These are phyloP conservation scores for Hemithea aestivaria DNA, from an alignment of 2,888 invertebrate genomes.

Conservation along the genomic window DNA sequence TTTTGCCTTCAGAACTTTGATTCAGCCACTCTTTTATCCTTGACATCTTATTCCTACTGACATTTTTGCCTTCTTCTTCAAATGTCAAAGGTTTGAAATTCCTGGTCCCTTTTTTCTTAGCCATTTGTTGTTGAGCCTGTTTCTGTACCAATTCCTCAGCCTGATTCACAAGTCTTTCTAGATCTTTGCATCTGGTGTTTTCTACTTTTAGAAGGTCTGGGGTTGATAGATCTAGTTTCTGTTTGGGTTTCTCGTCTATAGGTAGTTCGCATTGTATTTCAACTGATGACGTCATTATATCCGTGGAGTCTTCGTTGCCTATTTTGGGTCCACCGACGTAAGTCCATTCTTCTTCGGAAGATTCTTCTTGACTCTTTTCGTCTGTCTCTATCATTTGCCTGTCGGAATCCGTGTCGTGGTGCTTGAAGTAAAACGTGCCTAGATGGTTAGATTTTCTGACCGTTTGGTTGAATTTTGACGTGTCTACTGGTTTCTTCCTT, in stretches of 20 bases:
- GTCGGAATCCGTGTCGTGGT: constrained; percentile 92
- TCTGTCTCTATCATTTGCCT: constrained; percentile 79
- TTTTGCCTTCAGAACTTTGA: constrained; percentile 68
- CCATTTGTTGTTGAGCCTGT: constrained; percentile 63
- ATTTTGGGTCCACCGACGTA: constrained; percentile 76
- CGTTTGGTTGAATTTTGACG: constrained; percentile 83
- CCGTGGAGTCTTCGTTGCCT: constrained; percentile 67
- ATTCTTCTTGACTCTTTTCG: constrained; percentile 69
- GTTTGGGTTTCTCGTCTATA: constrained; percentile 45
- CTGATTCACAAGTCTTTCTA: constrained; percentile 87
- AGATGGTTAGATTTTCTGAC: constrained; percentile 89
- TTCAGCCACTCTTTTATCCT: constrained; percentile 86
- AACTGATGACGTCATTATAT: constrained; percentile 74
- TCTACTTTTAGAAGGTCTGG: constrained; percentile 70
- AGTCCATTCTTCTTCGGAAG: constrained; percentile 82
- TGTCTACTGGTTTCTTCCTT: constrained; percentile 75
- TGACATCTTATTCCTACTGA: constrained; percentile 80
- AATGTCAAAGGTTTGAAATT: constrained; percentile 75
- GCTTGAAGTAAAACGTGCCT: constrained; percentile 91
- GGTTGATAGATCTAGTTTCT: constrained; percentile 60
- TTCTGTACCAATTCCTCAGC: constrained; percentile 88
- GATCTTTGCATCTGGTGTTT: constrained; percentile 79
- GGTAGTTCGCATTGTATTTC: constrained; percentile 70
- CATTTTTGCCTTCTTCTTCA: constrained; percentile 69
- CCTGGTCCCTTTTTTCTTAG: constrained; percentile 67